A percentile compares a stretch with the other conserved stretches of the same genome.
These are phyloP conservation scores for Tenualosa ilisha DNA, from an alignment of 2,797 vertebrate genomes.

Conservation along the genomic window DNA sequence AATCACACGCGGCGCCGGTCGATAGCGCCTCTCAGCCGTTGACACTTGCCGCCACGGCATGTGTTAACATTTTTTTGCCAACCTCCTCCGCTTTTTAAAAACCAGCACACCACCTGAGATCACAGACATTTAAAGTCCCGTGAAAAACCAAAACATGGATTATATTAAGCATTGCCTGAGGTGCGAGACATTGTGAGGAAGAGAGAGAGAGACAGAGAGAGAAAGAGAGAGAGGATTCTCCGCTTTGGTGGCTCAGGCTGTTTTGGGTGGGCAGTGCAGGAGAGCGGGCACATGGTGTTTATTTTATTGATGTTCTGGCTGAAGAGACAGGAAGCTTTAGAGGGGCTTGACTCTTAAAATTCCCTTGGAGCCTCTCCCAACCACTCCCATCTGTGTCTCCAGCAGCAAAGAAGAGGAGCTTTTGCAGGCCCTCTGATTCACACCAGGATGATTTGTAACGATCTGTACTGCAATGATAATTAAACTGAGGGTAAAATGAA, in stretches of 20 bases:
- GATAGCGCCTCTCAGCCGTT: conserved; percentile 71
- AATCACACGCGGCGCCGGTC: conserved; percentile 75
- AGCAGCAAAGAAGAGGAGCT: conserved; percentile 44
- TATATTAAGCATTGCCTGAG: conserved; percentile 82
- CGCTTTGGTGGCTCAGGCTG: conserved; percentile 66
- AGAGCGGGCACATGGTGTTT: conserved; percentile 76
- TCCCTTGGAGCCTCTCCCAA: conserved; percentile 68
- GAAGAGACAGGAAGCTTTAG: conserved; percentile 80
- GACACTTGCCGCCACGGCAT: conserved; percentile 66
- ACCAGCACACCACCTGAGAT: conserved; percentile 70
- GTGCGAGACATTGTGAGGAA: conserved; percentile 54
- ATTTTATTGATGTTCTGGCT: conserved; percentile 79
- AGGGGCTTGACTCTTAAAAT: conserved; percentile 79
- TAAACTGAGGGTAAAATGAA: conserved; percentile 27
- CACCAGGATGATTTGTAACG: conserved; percentile 30
- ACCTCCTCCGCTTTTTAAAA: conserved; percentile 62
- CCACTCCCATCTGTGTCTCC: conserved; percentile 38
- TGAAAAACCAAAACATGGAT: conserved; percentile 60
- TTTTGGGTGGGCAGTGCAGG: conserved; percentile 69
- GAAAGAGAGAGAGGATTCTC: conserved; percentile 60
- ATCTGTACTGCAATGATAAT: conserved; percentile 39
- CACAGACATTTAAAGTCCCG: conserved; percentile 67
- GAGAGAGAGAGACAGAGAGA: background rate
- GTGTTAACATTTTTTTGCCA: conserved; percentile 73
- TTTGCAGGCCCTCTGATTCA: conserved; percentile 38